These are phyloP conservation scores for Drosophila mulleri DNA, from an alignment of 2,888 invertebrate genomes.

Conservation along the genomic window DNA sequence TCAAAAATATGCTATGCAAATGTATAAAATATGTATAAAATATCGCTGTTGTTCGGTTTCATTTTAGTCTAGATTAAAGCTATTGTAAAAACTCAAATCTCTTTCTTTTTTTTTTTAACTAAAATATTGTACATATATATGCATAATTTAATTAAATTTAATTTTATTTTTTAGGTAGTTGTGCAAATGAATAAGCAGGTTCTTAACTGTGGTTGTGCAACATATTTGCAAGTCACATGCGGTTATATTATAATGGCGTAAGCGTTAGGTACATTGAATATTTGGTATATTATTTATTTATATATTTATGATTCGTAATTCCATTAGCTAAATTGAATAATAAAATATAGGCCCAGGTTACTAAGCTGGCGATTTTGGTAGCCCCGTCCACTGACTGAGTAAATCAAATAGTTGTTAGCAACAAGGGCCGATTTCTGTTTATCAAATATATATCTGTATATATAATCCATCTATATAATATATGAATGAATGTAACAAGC, in stretches of 20 bases:
- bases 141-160: no score
- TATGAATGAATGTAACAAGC: constrained; percentile 36
- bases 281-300: constrained; percentile 3
- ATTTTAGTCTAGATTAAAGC: constrained; percentile 40
- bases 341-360: constrained; percentile 33
- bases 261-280: constrained; percentile 44
- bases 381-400: neutral
- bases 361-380: constrained; percentile 24
- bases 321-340: constrained; percentile 22
- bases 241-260: constrained; percentile 12
- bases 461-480: constrained; percentile 10
- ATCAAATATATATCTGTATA: constrained; percentile 35
- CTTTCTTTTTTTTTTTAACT: constrained; percentile 18
- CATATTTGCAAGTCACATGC: constrained; percentile 40
- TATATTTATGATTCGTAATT: constrained; percentile 18
- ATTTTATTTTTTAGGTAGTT: constrained; percentile 4
- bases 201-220: constrained; percentile 18
- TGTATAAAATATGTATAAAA: constrained; percentile 39
- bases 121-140: constrained; percentile 8
- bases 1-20: constrained; percentile 42
- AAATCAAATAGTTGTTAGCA: constrained; percentile 30
- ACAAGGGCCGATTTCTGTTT: constrained; percentile 24
- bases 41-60: constrained; percentile 35
- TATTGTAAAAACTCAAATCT: constrained; percentile 33
- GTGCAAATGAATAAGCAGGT: constrained; percentile 12